phyloP scores from a whole-genome alignment of 1,140 invertebrate genomes.

The Drosophila ironensis region DNA sequence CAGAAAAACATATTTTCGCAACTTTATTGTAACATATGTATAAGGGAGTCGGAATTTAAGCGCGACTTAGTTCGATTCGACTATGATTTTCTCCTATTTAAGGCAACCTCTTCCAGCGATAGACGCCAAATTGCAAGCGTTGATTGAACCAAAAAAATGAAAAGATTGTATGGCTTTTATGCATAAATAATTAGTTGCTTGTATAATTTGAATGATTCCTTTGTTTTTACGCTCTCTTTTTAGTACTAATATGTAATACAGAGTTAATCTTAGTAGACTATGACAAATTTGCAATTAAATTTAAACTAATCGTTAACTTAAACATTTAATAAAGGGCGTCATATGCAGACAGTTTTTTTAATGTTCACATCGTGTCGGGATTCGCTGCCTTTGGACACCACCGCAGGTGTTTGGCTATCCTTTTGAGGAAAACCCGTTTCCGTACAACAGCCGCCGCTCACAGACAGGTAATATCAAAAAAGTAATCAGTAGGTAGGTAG shows the following conservation, averaged over 20 bases:
- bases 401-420: conserved; percentile 4
- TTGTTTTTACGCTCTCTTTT: conserved; percentile 47
- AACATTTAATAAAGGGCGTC: conserved; percentile 68
- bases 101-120: conserved; percentile 14
- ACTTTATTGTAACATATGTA: no score
- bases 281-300: conserved; percentile 63
- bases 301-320: conserved; percentile 69
- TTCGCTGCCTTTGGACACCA: conserved; percentile 29
- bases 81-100: conserved; percentile 19
- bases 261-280: conserved; percentile 65
- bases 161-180: conserved; percentile 38
- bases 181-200: conserved; percentile 63
- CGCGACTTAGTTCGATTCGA: neutral
- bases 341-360: conserved; percentile 43
- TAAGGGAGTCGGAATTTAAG: neutral
- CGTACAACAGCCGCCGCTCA: conserved; percentile 3
- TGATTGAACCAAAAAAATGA: conserved; percentile 25
- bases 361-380: conserved; percentile 11
- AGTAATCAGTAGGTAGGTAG: conserved; percentile 51
- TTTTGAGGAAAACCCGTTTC: conserved; percentile 20
- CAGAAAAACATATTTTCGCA: no score
- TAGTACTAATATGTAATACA: conserved; percentile 74
- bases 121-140: conserved; percentile 24
- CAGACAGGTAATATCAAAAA: conserved; percentile 60
- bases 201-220: conserved; percentile 48